Percentiles rank a stretch among this genome's conserved stretches.
Conservation (phyloP, 2,797 vertebrate genomes). For the Dermochelys coriacea region DNA sequence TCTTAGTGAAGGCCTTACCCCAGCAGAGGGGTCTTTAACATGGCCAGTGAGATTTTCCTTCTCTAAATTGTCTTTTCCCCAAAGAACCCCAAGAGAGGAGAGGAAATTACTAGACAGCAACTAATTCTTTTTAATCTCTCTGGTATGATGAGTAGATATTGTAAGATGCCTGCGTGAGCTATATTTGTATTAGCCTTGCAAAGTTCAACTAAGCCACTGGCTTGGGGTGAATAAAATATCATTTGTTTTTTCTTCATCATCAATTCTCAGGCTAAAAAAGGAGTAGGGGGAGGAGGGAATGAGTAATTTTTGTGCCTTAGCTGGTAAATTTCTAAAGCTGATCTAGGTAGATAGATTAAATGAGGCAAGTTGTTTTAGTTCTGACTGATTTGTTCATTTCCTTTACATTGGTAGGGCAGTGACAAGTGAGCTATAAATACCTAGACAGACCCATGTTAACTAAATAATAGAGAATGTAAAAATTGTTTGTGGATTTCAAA, state of each 20-base stretch:
- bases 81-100: not conserved
- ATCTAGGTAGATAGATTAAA: not conserved
- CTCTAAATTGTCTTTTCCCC: not conserved
- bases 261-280: not conserved
- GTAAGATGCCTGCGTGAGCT: not conserved
- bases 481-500: not conserved
- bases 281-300: not conserved
- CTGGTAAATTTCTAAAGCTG: not conserved
- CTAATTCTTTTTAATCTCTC: slow-evolving; percentile 46
- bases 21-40: slow-evolving; percentile 26
- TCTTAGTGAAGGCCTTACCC: slow-evolving; percentile 35
- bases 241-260: slow-evolving; percentile 49
- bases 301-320: not conserved
- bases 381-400: not conserved
- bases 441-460: not conserved
- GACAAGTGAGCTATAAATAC: slow-evolving; percentile 5
- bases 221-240: not conserved
- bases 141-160: not conserved
- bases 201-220: not conserved
- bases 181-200: not conserved
- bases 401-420: not conserved
- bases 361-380: not conserved
- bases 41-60: slow-evolving; percentile 30
- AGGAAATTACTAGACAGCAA: slow-evolving; percentile 4
- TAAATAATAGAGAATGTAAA: not conserved